A percentile compares a stretch with the other conserved stretches of the same genome.
Conservation (phyloP, 1,140 invertebrate genomes). For the Euura saliciscinereae region DNA sequence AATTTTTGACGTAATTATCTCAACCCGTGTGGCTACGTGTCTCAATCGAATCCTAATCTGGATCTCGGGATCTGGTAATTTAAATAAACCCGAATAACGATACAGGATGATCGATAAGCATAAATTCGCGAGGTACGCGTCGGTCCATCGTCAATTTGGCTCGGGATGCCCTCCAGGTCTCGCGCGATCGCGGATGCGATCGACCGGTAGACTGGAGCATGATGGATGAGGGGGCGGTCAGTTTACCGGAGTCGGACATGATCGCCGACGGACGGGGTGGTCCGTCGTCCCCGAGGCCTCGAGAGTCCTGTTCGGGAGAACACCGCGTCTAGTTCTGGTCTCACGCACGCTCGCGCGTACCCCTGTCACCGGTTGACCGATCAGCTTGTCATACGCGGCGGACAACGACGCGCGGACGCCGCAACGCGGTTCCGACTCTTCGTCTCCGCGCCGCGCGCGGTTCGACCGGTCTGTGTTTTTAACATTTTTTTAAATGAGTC, state of each 20-base stretch:
- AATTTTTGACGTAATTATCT: too few species aligned
- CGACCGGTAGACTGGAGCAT: slow-evolving; percentile 30
- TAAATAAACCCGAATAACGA: too few species aligned
- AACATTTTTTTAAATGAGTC: not conserved
- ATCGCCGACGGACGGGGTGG: slow-evolving; percentile 55
- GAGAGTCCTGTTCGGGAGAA: slow-evolving; percentile 14
- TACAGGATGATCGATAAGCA: too few species aligned
- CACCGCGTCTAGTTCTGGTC: not conserved
- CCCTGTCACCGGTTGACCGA: slow-evolving; percentile 55
- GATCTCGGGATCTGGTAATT: too few species aligned
- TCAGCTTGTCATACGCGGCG: slow-evolving; percentile 49
- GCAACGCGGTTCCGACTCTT: not conserved
- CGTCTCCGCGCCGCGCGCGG: not conserved
- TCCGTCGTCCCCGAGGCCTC: slow-evolving; percentile 44
- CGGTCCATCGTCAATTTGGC: slow-evolving; percentile 1
- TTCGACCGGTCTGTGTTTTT: not conserved
- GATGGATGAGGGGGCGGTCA: slow-evolving; percentile 61
- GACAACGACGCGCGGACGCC: slow-evolving; percentile 20
- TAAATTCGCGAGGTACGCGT: too few species aligned
- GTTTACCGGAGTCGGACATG: slow-evolving; percentile 59
- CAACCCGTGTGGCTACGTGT: too few species aligned
- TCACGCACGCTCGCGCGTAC: slow-evolving; percentile 17
- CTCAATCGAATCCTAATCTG: too few species aligned
- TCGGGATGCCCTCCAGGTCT: not conserved
- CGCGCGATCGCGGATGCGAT: not conserved